These are phyloP conservation scores for Rhinopomastus cyanomelas DNA, from an alignment of 2,113 vertebrate genomes.

Conservation along the genomic window DNA sequence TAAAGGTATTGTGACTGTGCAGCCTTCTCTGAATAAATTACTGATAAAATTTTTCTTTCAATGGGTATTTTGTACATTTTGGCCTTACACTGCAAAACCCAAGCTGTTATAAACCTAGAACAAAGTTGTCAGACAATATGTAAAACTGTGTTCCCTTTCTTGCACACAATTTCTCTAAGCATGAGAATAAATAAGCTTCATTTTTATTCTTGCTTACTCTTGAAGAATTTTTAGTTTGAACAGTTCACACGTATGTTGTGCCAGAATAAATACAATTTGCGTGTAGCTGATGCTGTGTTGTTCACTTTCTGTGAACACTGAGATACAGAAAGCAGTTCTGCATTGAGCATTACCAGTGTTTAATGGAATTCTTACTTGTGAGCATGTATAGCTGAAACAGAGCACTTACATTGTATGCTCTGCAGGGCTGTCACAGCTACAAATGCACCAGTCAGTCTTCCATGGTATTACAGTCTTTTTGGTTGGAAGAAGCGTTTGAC, in stretches of 20 bases:
- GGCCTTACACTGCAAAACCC: background rate
- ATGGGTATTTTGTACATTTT: background rate
- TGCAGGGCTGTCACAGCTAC: background rate
- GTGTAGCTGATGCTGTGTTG: background rate
- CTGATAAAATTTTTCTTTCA: background rate
- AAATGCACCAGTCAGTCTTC: background rate
- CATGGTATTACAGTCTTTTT: background rate
- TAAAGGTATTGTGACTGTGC: background rate
- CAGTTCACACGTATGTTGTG: background rate
- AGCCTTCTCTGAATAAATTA: background rate
- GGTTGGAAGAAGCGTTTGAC: no score
- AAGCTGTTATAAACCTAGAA: background rate
- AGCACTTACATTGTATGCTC: background rate
- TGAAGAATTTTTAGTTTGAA: background rate
- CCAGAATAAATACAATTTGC: background rate
- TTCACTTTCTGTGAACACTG: background rate
- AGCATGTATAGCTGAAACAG: background rate
- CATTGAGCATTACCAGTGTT: background rate
- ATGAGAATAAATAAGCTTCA: background rate
- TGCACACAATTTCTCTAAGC: background rate
- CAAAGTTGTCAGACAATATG: background rate
- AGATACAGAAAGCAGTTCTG: background rate
- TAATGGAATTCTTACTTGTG: background rate
- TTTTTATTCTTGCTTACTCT: background rate
- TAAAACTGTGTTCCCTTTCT: background rate